Base-by-base conservation (phyloP, 1,140 invertebrate genomes). In the Drosophila suzukii region DNA sequence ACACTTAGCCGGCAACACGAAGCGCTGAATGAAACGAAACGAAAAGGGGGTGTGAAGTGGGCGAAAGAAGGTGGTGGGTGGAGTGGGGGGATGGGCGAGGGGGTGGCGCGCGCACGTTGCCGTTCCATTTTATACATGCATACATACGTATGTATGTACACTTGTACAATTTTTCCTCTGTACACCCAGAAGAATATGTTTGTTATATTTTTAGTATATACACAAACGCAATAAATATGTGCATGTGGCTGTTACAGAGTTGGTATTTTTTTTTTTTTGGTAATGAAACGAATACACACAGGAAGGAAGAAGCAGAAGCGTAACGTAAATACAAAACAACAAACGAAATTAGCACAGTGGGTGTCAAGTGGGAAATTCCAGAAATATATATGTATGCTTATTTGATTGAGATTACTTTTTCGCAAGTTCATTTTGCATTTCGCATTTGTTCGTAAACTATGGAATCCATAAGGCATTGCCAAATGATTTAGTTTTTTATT, bases 281-380 rank as follows among this genome's bases (percentile, higher is more conserved):
- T 71, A 70, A 62, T 55, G 56, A 82, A 38, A 57, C 34, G 56
- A 30, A 56, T 47, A 81, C 44, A 81, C 57, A 63, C 57, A 72
- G 30, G 57, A 47, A 74, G 50, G 44, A 20, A 49, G 43, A 53
- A 66, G 67, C 68, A 50, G 27, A 50, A 66, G 67, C 70, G 66
- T 78, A 85, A 86, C 74, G 82, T 84, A 84, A 84, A 81, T 85
- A 74, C 62, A 73, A 61, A 75, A 77, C 47, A 71, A 58, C 34
- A 65, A 50, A 62, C 62, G 32, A 81, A 74, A 50, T 55, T 73
- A 27, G 58, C 67, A 81, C 76, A 71, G 65, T 76, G 81, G 65
- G 65, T 34, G 12, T 36, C 6, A 36, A 6, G n/a, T 59, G 32
- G 53, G 20, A 30, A 30, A 41, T 38, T 53, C 50, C 11, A 36